Percentiles rank a stretch among this genome's conserved stretches.
Evolutionary conservation across 2,888 invertebrate species (phyloP).

Genomic region (Eumerus sabulonum): DNA sequence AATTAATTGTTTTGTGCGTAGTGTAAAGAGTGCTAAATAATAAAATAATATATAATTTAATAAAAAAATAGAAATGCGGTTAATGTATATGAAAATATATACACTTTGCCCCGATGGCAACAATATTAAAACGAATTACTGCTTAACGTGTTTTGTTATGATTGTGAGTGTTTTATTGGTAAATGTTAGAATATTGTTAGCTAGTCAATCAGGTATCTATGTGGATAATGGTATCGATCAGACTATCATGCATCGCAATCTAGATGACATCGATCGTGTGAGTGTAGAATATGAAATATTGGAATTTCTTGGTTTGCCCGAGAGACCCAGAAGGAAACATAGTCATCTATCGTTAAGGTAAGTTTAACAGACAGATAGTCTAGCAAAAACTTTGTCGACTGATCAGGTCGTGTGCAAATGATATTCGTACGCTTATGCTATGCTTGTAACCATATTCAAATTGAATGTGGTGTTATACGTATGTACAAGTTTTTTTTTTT

Average conservation of each 20-base stretch:
- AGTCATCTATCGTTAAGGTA: slow-evolving; percentile 79
- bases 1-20: slow-evolving; percentile 50
- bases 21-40: slow-evolving; percentile 30
- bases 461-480: slow-evolving; percentile 30
- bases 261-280: slow-evolving; percentile 87
- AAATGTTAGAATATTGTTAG: slow-evolving; percentile 63
- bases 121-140: slow-evolving; percentile 50
- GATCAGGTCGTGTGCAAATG: no score
- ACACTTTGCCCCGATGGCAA: slow-evolving; percentile 20
- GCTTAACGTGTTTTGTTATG: slow-evolving; percentile 46
- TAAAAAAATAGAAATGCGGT: slow-evolving; percentile 33
- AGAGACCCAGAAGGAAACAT: slow-evolving; percentile 84
- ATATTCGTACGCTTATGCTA: no score
- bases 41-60: neutral
- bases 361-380: slow-evolving; percentile 67
- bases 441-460: slow-evolving; percentile 13
- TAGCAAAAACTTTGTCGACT: slow-evolving; percentile 33
- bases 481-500: slow-evolving; percentile 39
- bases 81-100: slow-evolving; percentile 47
- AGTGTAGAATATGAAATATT: slow-evolving; percentile 94
- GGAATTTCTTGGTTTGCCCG: slow-evolving; percentile 91
- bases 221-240: slow-evolving; percentile 93
- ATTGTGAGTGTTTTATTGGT: slow-evolving; percentile 62
- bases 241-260: slow-evolving; percentile 88
- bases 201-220: slow-evolving; percentile 85